Percentiles rank a stretch among this genome's conserved stretches.
These are phyloP conservation scores for Ceratina japonica DNA, from an alignment of 1,140 invertebrate species.

Conservation along the genomic window DNA sequence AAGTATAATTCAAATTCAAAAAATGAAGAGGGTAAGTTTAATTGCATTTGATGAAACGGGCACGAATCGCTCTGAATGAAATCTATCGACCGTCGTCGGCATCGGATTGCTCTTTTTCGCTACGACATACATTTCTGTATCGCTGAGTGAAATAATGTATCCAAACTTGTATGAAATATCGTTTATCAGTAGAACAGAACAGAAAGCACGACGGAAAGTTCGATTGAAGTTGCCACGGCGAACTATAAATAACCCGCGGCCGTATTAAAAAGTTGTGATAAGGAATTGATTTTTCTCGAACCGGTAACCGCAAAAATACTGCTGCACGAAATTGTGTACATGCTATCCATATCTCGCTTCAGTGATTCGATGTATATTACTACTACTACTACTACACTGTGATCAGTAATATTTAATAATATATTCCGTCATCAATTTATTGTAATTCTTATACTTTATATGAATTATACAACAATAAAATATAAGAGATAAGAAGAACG, in stretches of 20 bases:
- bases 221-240: neutral
- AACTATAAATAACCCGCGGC: conserved; percentile 11
- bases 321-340: neutral
- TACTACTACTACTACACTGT: too few relatives aligned
- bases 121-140: neutral
- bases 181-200: conserved; percentile 16
- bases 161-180: conserved; percentile 7
- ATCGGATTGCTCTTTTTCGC: neutral
- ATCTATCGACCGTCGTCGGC: neutral
- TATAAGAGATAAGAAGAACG: too few relatives aligned
- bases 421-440: too few relatives aligned
- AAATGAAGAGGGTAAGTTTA: too few relatives aligned
- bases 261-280: neutral
- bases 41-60: too few relatives aligned
- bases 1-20: too few relatives aligned
- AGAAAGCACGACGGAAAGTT: neutral
- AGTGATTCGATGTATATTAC: neutral
- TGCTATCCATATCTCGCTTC: neutral
- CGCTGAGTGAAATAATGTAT: neutral
- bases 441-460: too few relatives aligned
- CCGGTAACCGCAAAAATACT: neutral
- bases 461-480: too few relatives aligned
- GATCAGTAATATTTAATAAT: too few relatives aligned
- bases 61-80: too few relatives aligned
- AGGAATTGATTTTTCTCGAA: neutral